These are phyloP conservation scores for Diloba caeruleocephala DNA, from an alignment of 2,888 invertebrate genomes.

Conservation along the genomic window DNA sequence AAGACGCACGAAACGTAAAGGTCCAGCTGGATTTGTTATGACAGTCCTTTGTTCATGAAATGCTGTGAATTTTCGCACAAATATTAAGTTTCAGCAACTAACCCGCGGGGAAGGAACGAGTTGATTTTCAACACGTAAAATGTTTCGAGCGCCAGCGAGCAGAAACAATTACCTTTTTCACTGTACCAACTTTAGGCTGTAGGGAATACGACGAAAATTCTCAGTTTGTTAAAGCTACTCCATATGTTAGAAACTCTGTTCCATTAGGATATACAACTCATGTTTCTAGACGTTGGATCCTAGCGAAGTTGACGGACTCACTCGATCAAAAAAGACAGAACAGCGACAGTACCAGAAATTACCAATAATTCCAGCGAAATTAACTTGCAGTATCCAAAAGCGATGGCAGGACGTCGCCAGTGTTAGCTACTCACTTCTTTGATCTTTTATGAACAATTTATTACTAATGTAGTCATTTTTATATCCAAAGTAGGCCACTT, in stretches of 20 bases:
- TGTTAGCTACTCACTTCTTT: no score
- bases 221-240: constrained; percentile 48
- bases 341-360: no score
- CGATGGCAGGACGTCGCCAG: no score
- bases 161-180: constrained; percentile 49
- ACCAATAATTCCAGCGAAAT: no score
- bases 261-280: neutral
- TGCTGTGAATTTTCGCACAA: constrained; percentile 58
- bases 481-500: constrained; percentile 1
- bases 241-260: constrained; percentile 23
- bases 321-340: no score
- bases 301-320: no score
- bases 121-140: constrained; percentile 54
- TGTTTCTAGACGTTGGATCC: no score
- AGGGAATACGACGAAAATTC: constrained; percentile 47
- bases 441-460: no score
- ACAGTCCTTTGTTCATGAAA: constrained; percentile 62
- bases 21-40: constrained; percentile 56
- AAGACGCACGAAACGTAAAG: constrained; percentile 58
- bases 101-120: constrained; percentile 48
- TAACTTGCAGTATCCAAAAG: no score
- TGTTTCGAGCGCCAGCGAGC: constrained; percentile 39
- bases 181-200: constrained; percentile 39
- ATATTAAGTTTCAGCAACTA: constrained; percentile 62
- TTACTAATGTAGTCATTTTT: no score